A percentile compares a stretch with the other conserved stretches of the same genome.
Evolutionary conservation across 2,797 vertebrate species (phyloP).

Genomic region (Eulemur coronatus): DNA sequence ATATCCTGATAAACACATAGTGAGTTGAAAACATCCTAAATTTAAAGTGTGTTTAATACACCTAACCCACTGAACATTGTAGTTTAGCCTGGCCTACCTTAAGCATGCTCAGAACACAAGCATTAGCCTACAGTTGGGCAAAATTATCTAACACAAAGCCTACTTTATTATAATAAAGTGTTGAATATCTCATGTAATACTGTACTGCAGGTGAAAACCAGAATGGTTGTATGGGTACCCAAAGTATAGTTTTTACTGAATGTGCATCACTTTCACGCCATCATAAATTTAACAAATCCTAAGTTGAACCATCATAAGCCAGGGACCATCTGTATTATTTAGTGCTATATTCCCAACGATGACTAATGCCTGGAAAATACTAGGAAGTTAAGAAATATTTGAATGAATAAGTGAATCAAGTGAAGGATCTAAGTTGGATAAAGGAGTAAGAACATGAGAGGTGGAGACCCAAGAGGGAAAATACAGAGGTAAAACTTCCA

Average conservation of each 20-base stretch:
- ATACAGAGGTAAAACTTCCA: neutral
- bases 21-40: neutral
- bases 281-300: neutral
- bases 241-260: neutral
- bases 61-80: neutral
- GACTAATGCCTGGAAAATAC: neutral
- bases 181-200: neutral
- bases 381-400: neutral
- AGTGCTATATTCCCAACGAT: neutral
- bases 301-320: neutral
- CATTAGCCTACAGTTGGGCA: neutral
- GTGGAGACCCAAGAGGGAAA: neutral
- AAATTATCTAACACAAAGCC: neutral
- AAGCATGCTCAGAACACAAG: neutral
- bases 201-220: neutral
- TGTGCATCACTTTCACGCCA: neutral
- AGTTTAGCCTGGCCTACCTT: neutral
- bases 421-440: neutral
- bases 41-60: neutral
- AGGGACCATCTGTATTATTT: neutral
- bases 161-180: neutral
- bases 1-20: neutral
- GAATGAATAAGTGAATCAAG: neutral
- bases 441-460: neutral
- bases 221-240: neutral